Evolutionary conservation across 2,888 invertebrate genomes (phyloP).

Genomic region (Labia minor): DNA sequence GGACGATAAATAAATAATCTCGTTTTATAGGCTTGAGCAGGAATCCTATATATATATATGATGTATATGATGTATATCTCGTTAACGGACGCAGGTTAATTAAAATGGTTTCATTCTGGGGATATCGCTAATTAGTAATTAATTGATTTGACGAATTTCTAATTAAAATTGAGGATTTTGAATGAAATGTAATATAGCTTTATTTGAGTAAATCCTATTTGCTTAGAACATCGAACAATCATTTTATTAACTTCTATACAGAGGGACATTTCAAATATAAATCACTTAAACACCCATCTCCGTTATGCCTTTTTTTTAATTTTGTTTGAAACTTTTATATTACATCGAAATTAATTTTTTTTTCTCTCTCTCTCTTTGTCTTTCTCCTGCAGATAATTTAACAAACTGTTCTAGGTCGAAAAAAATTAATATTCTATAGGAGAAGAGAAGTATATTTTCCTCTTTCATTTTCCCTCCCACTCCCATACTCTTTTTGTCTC

Average conservation of each 20-base stretch:
- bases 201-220: conserved; percentile 13
- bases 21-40: conserved; percentile 4
- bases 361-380: too few relatives aligned
- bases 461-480: too few relatives aligned
- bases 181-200: conserved; percentile 13
- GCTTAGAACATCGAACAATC: conserved; percentile 13
- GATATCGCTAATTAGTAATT: conserved; percentile 13
- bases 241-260: conserved; percentile 8
- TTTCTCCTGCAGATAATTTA: too few relatives aligned
- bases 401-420: too few relatives aligned
- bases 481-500: too few relatives aligned
- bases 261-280: conserved; percentile 1
- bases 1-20: conserved; percentile 8
- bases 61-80: conserved; percentile 13
- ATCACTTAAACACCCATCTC: neutral
- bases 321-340: neutral
- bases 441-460: too few relatives aligned
- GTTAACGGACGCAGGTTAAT: conserved; percentile 13
- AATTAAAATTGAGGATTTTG: conserved; percentile 13
- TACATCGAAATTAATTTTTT: neutral
- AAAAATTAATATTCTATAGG: too few relatives aligned
- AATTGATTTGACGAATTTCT: conserved; percentile 13
- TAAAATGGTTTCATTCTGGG: conserved; percentile 13
- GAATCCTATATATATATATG: conserved; percentile 3
- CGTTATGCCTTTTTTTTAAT: neutral